Conservation (phyloP, 2,797 vertebrate genomes). For the Rhinophrynus dorsalis region DNA sequence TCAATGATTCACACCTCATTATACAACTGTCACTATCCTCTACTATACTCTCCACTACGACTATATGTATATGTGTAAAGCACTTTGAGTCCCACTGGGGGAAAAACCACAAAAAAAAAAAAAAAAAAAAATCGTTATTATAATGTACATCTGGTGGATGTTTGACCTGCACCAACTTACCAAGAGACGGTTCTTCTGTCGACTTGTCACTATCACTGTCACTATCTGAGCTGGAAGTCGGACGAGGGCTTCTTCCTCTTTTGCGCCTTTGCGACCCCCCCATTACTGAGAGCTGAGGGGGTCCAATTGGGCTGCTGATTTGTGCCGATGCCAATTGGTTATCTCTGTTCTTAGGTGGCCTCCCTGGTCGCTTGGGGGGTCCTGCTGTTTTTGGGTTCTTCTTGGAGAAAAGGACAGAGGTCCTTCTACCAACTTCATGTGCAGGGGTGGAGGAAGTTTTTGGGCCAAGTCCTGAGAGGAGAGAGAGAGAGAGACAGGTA, state of each 20-base stretch:
- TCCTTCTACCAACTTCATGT: conserved; percentile 94
- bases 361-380: conserved; percentile 92
- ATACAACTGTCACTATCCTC: too few species aligned
- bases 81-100: too few species aligned
- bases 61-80: too few species aligned
- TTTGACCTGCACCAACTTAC: conserved; percentile 70
- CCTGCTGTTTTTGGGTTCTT: conserved; percentile 94
- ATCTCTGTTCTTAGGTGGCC: conserved; percentile 94
- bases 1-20: too few species aligned
- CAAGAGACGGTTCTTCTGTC: conserved; percentile 83
- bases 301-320: conserved; percentile 85
- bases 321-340: conserved; percentile 73
- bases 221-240: conserved; percentile 92
- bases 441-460: conserved; percentile 86
- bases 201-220: conserved; percentile 94
- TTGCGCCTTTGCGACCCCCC: conserved; percentile 80
- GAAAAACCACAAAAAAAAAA: too few species aligned
- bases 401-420: conserved; percentile 97
- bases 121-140: too few species aligned
- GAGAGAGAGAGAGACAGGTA: conserved; percentile 34
- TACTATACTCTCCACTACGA: too few species aligned
- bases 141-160: too few species aligned
- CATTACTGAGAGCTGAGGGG: conserved; percentile 89
- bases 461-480: conserved; percentile 77
- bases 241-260: conserved; percentile 86